A percentile compares a stretch with the other conserved stretches of the same genome.
These are phyloP conservation scores for Ectobius pallidus DNA, from an alignment of 2,888 invertebrate genomes.

Conservation along the genomic window DNA sequence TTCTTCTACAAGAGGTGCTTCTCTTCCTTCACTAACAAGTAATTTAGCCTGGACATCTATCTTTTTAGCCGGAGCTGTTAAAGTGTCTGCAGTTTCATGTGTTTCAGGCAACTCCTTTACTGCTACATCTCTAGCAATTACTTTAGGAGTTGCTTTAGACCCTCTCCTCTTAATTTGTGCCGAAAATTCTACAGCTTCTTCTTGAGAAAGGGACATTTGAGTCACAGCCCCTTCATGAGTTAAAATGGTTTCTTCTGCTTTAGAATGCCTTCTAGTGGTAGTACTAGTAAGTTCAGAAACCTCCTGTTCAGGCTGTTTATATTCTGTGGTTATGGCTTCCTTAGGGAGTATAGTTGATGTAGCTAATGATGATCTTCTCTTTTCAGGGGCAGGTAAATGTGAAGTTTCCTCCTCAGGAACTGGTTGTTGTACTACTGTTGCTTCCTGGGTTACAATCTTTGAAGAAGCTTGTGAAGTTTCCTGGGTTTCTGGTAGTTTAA, in stretches of 20 bases:
- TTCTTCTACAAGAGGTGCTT: slow-evolving; percentile 32
- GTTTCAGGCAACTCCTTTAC: slow-evolving; percentile 11
- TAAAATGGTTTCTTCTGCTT: background rate
- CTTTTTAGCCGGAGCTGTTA: background rate
- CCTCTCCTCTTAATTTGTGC: background rate
- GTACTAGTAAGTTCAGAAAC: background rate
- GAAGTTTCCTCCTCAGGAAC: background rate
- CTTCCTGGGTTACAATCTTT: slow-evolving; percentile 2
- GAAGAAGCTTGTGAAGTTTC: slow-evolving; percentile 8
- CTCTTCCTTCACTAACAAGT: background rate
- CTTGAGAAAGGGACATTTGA: background rate
- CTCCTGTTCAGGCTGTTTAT: background rate
- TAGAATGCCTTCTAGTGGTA: background rate
- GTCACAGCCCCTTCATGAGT: background rate
- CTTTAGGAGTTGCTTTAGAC: background rate
- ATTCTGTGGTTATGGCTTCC: background rate
- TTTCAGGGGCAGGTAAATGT: background rate
- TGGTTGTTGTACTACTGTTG: background rate
- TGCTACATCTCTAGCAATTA: slow-evolving; percentile 23
- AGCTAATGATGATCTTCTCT: background rate
- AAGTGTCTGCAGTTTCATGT: slow-evolving; percentile 4
- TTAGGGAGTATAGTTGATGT: background rate
- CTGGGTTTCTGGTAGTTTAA: background rate
- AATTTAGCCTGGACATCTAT: background rate
- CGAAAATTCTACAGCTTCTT: background rate